Base-by-base conservation (phyloP, 1,140 invertebrate genomes). In the Ceratina australensis region DNA sequence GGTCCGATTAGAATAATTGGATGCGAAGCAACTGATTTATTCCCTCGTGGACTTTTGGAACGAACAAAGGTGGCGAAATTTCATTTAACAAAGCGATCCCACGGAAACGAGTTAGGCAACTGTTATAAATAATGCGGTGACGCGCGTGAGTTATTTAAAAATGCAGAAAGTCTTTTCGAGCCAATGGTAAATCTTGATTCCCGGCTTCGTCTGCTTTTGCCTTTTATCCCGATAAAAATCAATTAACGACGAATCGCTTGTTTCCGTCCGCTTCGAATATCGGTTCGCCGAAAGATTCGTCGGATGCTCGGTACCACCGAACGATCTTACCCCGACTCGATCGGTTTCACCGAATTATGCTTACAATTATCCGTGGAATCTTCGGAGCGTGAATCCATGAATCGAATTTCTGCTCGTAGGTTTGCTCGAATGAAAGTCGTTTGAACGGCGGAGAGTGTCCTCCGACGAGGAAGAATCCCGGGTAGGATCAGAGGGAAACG, bases 81-180 rank as follows among this genome's bases (percentile, higher is more conserved):
- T 54, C 24, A n/a, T 81, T 67, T 12, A 71, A 75, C 69, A 80
- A 82, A 71, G 60, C 56, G 66, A 80, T 82, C 80, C 71, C 78
- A 26, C 47, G 42, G 71, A 79, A 75, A 67, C 50, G 12, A 20
- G 63, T 22, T 47, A 52, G 78, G 50, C n/a, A 22, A 67, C 28
- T 26, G 78, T 79, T 79, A 75, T 79, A 79, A 79, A 79, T 79
- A 79, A 74, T 80, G 64, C 18, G 20, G 72, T 67, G 78, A 75
- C 60, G 63, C 72, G 33, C 50, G 18, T 65, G 65, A 72, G 61
- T 73, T 73, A 33, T 65, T 65, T 65, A 42, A 76, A 76, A 69
- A 76, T 50, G 60, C 65, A 18, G 47, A 69, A 47, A 18, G 73
- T 20, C 50, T 60, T 56, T 33, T 26, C 24, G 65, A 60, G 50